Evolutionary conservation across 2,888 invertebrate species (phyloP).

Genomic region (Blastobasis lacticolella): DNA sequence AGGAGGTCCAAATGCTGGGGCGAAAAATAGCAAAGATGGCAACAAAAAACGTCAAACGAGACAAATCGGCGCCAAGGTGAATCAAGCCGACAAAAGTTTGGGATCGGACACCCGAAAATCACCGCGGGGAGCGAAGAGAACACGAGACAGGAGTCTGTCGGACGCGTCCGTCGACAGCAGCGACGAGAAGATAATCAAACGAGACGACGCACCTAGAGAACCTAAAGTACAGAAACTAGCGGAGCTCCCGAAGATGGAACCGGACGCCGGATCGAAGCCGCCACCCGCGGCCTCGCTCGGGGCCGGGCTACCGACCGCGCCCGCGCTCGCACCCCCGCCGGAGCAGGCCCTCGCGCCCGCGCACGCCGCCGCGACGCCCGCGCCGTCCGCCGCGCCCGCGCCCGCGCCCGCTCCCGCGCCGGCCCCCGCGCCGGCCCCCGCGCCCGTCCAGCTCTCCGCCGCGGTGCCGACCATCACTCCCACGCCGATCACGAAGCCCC

Average conservation of each 20-base stretch:
- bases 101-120: conserved; percentile 73
- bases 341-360: not conserved
- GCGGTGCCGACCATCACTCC: conserved; percentile 20
- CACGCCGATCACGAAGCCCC: conserved; percentile 55
- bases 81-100: conserved; percentile 32
- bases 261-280: too few species aligned
- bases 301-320: not conserved
- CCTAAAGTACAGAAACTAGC: conserved; percentile 39
- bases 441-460: conserved; percentile 11
- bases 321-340: conserved; percentile 20
- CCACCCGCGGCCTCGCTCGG: too few species aligned
- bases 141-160: conserved; percentile 77
- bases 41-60: conserved; percentile 72
- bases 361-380: not conserved
- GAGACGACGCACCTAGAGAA: conserved; percentile 39
- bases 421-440: conserved; percentile 12
- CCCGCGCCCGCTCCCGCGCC: conserved; percentile 10
- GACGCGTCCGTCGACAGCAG: conserved; percentile 78
- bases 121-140: conserved; percentile 76
- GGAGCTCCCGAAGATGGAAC: conserved; percentile 15
- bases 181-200: conserved; percentile 67
- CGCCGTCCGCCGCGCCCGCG: not conserved
- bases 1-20: conserved; percentile 71
- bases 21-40: conserved; percentile 35
- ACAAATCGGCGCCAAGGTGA: conserved; percentile 57